Evolutionary conservation across 2,888 invertebrate species (phyloP), one percentile per base, ranked within the genome.

Genomic region (Ganaspis brasiliensis): DNA sequence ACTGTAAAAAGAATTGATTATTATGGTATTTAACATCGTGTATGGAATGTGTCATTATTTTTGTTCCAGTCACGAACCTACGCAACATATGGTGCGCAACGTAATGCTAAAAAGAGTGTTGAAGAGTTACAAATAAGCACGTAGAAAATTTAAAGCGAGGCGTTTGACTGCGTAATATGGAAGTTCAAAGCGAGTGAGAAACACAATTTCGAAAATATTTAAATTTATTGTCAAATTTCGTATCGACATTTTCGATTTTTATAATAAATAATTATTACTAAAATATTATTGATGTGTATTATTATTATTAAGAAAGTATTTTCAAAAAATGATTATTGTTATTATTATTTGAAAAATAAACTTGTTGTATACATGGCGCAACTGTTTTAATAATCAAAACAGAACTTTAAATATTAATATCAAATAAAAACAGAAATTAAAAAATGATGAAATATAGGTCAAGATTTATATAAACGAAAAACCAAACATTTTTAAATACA

Each of bases 31-130:
- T 52, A 19, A 52, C 19, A 52, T 52, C 16, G 16, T 52, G 52
- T 52, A 19, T 19, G 52, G 52, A 52, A 52, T 52, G 52, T 52
- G 52, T 52, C 52, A 52, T 52, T 52, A 52, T 52, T 52, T 52
- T 19, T 52, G 52, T 52, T 52, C 52, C 52, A 52, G 52, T 52
- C 52, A 52, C 52, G 52, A 52, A 52, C 52, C 52, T 52, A 52
- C 52, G 19, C 52, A 52, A 52, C 52, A 52, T 52, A 52, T 52
- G 52, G 52, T 52, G 52, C 52, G 19, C 52, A 52, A 52, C 52
- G 19, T 52, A 52, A 52, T 16, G 52, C 52, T 52, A 52, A 52
- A 52, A 52, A 52, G 52, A 19, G 52, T 52, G 52, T 52, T 52
- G 52, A 52, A 52, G 52, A 52, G 52, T 52, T 52, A 52, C 52